Base-by-base conservation (phyloP, 2,113 vertebrate species). In the Mixornis gularis region DNA sequence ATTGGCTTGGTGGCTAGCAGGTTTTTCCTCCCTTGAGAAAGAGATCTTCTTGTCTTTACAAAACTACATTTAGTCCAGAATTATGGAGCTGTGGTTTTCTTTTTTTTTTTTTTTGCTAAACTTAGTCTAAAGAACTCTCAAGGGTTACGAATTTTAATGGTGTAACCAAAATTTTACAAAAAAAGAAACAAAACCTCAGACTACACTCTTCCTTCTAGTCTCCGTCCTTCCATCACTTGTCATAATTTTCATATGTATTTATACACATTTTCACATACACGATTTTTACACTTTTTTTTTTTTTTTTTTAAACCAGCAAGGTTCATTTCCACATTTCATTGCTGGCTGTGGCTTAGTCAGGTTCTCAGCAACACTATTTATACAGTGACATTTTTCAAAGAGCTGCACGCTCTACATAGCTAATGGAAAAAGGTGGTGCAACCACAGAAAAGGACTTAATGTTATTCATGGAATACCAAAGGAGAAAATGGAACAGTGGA, bases 401-500 rank as follows among this genome's bases (percentile, higher is more conserved):
- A 53, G 80, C 65, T 55, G 70, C 41, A 51, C 2, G 32, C 38
- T 82, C 80, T 80, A 72, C 40, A 20, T 46, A 62, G 74, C 89
- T 94, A 93, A 93, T 85, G 84, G 56, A 55, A 93, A 95, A 95
- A 48, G 58, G 80, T 72, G 77, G 84, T 3, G 7, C 32, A 68
- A 27, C 51, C 69, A 36, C 34, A 34, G 62, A 34, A 32, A 73
- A 78, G 60, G 7, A 44, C 24, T 69, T 89, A 89, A 76, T 89
- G 65, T 87, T 95, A 96, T 94, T 96, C 86, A 94, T 89, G 73
- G 74, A 89, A 94, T 91, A 80, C 48, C 38, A 58, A 91, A 89
- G 79, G 26, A 88, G 80, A 85, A 90, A 92, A 92, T 84, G 79
- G 73, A 95, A 77, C 40, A 63, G 43, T n/a, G 73, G 56, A 62